Conservation (phyloP, 2,113 vertebrate species). For the Xenopus borealis region DNA sequence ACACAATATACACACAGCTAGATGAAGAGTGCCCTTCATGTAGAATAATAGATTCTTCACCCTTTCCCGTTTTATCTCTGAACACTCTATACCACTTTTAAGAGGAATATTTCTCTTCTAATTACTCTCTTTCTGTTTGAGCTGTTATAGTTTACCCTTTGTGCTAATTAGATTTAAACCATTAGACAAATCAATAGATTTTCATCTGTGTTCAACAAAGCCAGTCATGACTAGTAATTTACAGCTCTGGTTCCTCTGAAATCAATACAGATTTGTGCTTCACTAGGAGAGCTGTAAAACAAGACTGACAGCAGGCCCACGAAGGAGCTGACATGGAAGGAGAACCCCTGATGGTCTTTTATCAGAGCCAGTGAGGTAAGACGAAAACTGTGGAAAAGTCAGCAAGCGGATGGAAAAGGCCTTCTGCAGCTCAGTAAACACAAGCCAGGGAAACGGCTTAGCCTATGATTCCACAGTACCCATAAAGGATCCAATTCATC, state of each 20-base stretch:
- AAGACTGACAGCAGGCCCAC: slow-evolving; percentile 44
- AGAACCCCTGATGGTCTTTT: slow-evolving; percentile 30
- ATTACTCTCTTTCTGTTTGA: slow-evolving; percentile 24
- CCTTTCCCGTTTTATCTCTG: slow-evolving; percentile 3
- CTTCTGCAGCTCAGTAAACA: accelerated
- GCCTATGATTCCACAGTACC: not conserved
- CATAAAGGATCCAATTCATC: not conserved
- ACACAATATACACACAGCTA: not conserved
- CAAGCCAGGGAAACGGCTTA: not conserved
- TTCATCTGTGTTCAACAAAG: slow-evolving; percentile 57
- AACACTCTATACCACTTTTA: not conserved
- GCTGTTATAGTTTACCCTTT: slow-evolving; percentile 18
- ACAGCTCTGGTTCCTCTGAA: slow-evolving; percentile 56
- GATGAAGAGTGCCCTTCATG: not conserved
- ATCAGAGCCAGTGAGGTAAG: slow-evolving; percentile 1
- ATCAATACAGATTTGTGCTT: slow-evolving; percentile 69
- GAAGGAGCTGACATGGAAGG: slow-evolving; percentile 37
- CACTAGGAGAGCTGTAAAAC: slow-evolving; percentile 58
- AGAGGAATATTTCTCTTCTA: slow-evolving; percentile 18
- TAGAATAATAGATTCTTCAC: slow-evolving; percentile 5
- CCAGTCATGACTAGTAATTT: slow-evolving; percentile 64
- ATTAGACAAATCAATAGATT: slow-evolving; percentile 56
- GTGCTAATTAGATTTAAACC: slow-evolving; percentile 52
- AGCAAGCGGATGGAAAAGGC: not conserved
- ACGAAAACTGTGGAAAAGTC: not conserved